phyloP scores from a whole-genome alignment of 2,888 invertebrate species.

The Nomada fabriciana region DNA sequence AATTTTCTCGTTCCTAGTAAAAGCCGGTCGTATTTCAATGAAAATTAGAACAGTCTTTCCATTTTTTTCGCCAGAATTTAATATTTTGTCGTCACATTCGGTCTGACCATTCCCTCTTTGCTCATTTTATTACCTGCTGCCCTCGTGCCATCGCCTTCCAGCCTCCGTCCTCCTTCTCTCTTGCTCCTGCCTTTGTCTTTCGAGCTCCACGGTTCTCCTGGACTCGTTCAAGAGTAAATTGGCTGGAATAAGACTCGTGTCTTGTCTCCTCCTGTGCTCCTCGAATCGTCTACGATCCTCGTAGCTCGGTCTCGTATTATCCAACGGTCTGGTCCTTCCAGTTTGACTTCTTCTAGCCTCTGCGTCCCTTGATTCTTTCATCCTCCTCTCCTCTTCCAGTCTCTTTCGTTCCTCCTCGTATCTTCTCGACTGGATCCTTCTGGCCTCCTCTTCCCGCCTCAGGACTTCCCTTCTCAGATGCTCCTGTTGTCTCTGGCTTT shows the following conservation, averaged over 20 bases:
- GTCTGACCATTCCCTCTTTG: not conserved
- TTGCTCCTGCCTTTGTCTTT: slow-evolving; percentile 60
- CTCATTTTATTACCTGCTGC: slow-evolving; percentile 40
- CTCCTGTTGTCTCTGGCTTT: slow-evolving; percentile 43
- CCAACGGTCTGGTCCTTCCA: slow-evolving; percentile 35
- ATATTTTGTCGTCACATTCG: slow-evolving; percentile 6
- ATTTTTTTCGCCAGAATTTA: not conserved
- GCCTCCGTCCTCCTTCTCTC: slow-evolving; percentile 53
- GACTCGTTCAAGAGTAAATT: slow-evolving; percentile 56
- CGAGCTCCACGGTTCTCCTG: slow-evolving; percentile 53
- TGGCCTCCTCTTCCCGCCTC: slow-evolving; percentile 67
- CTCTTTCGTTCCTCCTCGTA: slow-evolving; percentile 66
- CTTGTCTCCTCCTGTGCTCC: slow-evolving; percentile 60
- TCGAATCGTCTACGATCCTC: slow-evolving; percentile 46
- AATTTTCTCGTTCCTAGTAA: not conserved
- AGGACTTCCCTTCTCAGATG: slow-evolving; percentile 51
- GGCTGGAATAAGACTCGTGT: slow-evolving; percentile 57
- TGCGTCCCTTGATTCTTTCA: slow-evolving; percentile 48
- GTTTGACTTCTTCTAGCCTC: slow-evolving; percentile 43
- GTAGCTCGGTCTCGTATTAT: slow-evolving; percentile 21
- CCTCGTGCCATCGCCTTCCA: slow-evolving; percentile 42
- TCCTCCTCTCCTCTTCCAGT: slow-evolving; percentile 60
- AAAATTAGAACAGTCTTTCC: not conserved
- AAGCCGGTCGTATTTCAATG: not conserved
- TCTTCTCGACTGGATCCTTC: slow-evolving; percentile 64